These are phyloP conservation scores for Apamea sordens DNA, from an alignment of 2,888 invertebrate genomes.

Conservation along the genomic window DNA sequence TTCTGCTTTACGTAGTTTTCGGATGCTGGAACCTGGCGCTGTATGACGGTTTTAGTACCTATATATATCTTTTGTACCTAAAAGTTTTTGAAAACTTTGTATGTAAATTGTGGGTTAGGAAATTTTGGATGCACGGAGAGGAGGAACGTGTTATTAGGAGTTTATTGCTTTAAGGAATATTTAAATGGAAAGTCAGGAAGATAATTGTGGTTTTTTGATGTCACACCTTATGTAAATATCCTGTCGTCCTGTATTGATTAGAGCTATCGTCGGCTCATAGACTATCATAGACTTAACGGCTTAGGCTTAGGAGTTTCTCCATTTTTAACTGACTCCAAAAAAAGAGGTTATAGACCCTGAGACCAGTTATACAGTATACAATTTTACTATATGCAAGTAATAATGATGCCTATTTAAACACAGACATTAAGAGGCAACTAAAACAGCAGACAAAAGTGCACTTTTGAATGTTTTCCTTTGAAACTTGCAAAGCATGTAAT, in stretches of 20 bases:
- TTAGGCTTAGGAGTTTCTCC: neutral
- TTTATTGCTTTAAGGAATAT: slow-evolving; percentile 4
- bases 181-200: neutral
- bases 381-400: neutral
- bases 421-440: neutral
- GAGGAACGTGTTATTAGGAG: neutral
- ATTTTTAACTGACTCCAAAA: neutral
- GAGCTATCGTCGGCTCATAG: neutral
- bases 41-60: slow-evolving; percentile 45
- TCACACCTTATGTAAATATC: neutral
- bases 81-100: slow-evolving; percentile 44
- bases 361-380: neutral
- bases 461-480: slow-evolving; percentile 27
- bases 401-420: neutral
- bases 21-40: slow-evolving; percentile 16
- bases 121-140: slow-evolving; percentile 18
- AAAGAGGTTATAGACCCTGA: neutral
- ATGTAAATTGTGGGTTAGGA: slow-evolving; percentile 31
- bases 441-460: slow-evolving; percentile 19
- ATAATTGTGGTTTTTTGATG: neutral
- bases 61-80: slow-evolving; percentile 45
- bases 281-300: too few relatives aligned
- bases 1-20: slow-evolving; percentile 57
- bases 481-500: slow-evolving; percentile 46
- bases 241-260: neutral